These are phyloP conservation scores for Holothuria leucospilota DNA, from an alignment of 53 echinoderm and acorn worm species.

Conservation along the genomic window DNA sequence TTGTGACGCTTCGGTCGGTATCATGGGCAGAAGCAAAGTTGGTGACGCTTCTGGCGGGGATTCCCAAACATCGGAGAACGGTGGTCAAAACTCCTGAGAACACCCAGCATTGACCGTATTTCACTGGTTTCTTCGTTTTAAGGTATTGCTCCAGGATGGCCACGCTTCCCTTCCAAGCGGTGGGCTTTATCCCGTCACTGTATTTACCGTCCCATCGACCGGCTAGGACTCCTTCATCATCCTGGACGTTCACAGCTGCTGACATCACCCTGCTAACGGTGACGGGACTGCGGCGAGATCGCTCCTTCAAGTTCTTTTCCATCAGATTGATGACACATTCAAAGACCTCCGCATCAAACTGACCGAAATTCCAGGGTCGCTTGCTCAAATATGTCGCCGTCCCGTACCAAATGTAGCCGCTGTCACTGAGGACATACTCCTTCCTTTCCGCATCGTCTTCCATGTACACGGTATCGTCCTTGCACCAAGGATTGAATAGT, in stretches of 20 bases:
- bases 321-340: slow-evolving; percentile 69
- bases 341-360: slow-evolving; percentile 74
- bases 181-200: slow-evolving; percentile 55
- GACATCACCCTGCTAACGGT: slow-evolving; percentile 73
- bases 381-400: slow-evolving; percentile 52
- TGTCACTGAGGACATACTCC: slow-evolving; percentile 78
- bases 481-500: slow-evolving; percentile 88
- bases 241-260: slow-evolving; percentile 61
- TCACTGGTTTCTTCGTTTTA: slow-evolving; percentile 47
- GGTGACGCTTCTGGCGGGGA: slow-evolving; percentile 77
- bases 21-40: slow-evolving; percentile 95
- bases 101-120: slow-evolving; percentile 87
- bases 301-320: slow-evolving; percentile 44
- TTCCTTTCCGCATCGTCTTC: slow-evolving; percentile 53
- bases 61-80: slow-evolving; percentile 80
- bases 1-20: slow-evolving; percentile 78
- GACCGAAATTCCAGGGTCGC: slow-evolving; percentile 76
- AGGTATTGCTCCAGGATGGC: slow-evolving; percentile 66
- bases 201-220: slow-evolving; percentile 77
- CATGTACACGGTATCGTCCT: slow-evolving; percentile 72
- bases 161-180: slow-evolving; percentile 76
- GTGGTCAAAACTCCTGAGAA: slow-evolving; percentile 87
- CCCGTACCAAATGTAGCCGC: slow-evolving; percentile 81
- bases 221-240: slow-evolving; percentile 68
- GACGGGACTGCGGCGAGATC: slow-evolving; percentile 54